Evolutionary conservation across 1,140 invertebrate species (phyloP).

Genomic region (Aphelenchoides besseyi): DNA sequence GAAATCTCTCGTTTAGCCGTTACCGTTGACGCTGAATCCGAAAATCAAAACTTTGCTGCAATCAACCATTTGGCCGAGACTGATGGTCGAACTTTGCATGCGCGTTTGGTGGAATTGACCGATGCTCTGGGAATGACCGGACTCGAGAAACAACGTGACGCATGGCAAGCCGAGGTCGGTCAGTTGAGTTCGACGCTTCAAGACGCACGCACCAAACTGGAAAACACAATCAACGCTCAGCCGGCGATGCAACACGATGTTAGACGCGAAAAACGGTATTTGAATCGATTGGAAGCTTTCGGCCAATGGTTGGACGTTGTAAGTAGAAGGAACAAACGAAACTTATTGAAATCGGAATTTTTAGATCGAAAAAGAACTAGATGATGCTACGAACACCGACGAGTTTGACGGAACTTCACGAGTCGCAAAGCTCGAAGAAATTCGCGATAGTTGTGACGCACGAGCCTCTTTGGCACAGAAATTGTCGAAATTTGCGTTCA

Average conservation of each 20-base stretch:
- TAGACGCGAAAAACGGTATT: constrained; percentile 12
- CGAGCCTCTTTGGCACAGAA: constrained; percentile 1
- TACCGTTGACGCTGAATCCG: constrained; percentile 13
- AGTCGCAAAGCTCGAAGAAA: constrained; percentile 17
- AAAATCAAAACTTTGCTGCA: constrained; percentile 5
- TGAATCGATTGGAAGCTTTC: constrained; percentile 9
- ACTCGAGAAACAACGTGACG: background rate
- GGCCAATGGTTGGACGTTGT: constrained; percentile 16
- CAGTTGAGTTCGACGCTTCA: background rate
- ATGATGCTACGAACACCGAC: background rate
- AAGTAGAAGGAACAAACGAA: background rate
- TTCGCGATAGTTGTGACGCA: constrained; percentile 6
- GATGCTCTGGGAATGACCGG: constrained; percentile 7
- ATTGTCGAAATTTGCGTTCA: constrained; percentile 8
- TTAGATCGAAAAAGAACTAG: constrained; percentile 15
- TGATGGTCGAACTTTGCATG: background rate
- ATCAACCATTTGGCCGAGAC: constrained; percentile 18
- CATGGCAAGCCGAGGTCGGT: background rate
- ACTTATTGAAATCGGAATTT: constrained; percentile 6
- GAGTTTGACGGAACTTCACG: background rate
- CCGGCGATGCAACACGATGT: background rate
- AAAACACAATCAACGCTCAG: background rate
- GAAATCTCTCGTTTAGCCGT: background rate
- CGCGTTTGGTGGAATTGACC: background rate
- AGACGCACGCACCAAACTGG: background rate